Evolutionary conservation across 2,797 vertebrate genomes (phyloP).

Genomic region (Urophycis tenuis): DNA sequence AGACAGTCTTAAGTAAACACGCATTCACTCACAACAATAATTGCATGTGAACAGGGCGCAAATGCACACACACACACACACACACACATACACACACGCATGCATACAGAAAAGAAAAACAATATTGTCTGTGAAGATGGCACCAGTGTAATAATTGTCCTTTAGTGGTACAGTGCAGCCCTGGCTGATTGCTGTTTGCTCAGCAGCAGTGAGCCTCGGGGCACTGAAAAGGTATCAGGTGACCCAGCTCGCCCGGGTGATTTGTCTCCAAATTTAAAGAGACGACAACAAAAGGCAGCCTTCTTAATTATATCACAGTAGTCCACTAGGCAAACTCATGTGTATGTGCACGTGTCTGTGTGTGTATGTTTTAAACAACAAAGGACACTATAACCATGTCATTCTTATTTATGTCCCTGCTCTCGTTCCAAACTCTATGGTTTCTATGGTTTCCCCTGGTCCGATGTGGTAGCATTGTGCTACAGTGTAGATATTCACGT

Average conservation of each 20-base stretch:
- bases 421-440: conserved; percentile 32
- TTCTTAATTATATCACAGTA: conserved; percentile 69
- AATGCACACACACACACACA: conserved; percentile 31
- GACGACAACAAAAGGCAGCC: conserved; percentile 58
- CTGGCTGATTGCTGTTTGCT: conserved; percentile 65
- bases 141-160: conserved; percentile 51
- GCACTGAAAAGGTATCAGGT: conserved; percentile 56
- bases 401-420: conserved; percentile 33
- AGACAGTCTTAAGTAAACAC: conserved; percentile 4
- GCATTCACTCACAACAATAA: conserved; percentile 62
- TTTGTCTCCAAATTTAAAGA: conserved; percentile 74
- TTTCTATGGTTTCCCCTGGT: conserved; percentile 19
- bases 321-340: conserved; percentile 37
- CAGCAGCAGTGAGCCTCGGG: conserved; percentile 50
- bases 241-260: conserved; percentile 62
- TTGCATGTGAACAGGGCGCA: conserved; percentile 15
- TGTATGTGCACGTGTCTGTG: neutral
- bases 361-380: conserved; percentile 35
- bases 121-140: conserved; percentile 54
- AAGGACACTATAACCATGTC: conserved; percentile 27
- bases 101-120: conserved; percentile 42
- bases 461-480: conserved; percentile 32
- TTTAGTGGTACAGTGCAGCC: conserved; percentile 60
- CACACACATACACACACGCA: neutral
- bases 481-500: conserved; percentile 52